Base-by-base conservation (phyloP, 2,888 invertebrate species). In the Tridacna gigas region DNA sequence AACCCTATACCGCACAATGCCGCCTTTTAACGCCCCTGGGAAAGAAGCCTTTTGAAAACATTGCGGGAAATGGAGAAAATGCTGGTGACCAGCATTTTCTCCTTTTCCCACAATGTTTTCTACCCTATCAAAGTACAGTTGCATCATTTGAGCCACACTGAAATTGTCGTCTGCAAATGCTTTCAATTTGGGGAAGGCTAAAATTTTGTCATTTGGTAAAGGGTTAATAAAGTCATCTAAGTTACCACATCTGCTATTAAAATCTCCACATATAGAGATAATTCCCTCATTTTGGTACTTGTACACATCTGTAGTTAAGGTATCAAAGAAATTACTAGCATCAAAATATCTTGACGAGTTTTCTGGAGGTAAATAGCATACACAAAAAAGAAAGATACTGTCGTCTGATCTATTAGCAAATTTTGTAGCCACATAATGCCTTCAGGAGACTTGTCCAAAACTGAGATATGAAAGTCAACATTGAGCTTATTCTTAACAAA, bases 261-360 rank as follows among this genome's bases (percentile, higher is more conserved):
- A 80, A 60, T 84, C 79, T 9, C 81, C 84, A 67, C 76, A 84
- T 0, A 84, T n/a, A 45, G 25, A 81, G n/a, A 84, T 25, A 12
- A 66, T 3, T 12, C 77, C 77, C 11, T 78, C 74, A 45, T 48
- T 77, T n/a, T 79, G 71, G 47, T 45, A 79, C 20, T 7, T 18
- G 66, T 80, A 79, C 0, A 80, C 56, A 60, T 77, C 66, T 48
- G 67, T 77, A 25, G 74, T 47, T 9, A 80, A 63, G 22, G 60
- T 65, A 20, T 83, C 83, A 65, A 45, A 80, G 61, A 80, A 83
- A 18, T 1, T 12, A 48, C 65, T 74, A 4, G 67, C 67, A 61
- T 83, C 80, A 37, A 83, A 67, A 9, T 73, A 45, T 22, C 69
- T 69, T n/a, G 69, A 69, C 15, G 69, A 69, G n/a, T 69, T 69